A percentile compares a stretch with the other conserved stretches of the same genome.
Evolutionary conservation across 2,113 vertebrate species (phyloP).

Genomic region (Myodes glareolus): DNA sequence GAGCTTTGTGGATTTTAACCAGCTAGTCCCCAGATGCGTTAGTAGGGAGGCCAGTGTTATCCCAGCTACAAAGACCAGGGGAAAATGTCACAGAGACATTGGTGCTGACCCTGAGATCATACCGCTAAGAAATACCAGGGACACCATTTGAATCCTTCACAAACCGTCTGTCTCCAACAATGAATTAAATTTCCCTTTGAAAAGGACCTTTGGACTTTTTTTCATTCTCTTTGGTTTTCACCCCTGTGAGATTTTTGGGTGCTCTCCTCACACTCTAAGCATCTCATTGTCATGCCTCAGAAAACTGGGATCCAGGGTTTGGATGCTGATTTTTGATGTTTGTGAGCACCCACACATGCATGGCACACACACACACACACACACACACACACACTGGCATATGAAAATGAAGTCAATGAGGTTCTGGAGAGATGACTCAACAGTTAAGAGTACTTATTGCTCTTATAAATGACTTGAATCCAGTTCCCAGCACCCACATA

Average conservation of each 20-base stretch:
- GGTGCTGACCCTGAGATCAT: background rate
- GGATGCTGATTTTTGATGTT: background rate
- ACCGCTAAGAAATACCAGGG: background rate
- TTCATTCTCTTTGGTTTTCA: background rate
- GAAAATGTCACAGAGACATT: background rate
- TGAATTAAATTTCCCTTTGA: background rate
- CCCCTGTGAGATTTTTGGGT: background rate
- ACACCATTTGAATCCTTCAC: background rate
- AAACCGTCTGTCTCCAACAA: background rate
- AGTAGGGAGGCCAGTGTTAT: rapidly evolving
- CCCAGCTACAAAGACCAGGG: background rate
- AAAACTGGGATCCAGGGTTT: background rate
- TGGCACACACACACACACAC: background rate
- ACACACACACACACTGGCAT: background rate
- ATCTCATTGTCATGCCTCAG: background rate
- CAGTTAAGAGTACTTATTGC: background rate
- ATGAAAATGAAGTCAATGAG: background rate
- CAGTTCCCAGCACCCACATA: background rate
- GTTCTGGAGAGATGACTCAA: background rate
- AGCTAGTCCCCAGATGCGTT: background rate
- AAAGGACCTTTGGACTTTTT: background rate
- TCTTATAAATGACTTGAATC: background rate
- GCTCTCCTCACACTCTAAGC: background rate
- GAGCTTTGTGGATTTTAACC: background rate
- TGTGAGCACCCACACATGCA: too few relatives aligned